These are phyloP conservation scores for Drosophila putrida DNA, from an alignment of 2,888 invertebrate species.

Conservation along the genomic window DNA sequence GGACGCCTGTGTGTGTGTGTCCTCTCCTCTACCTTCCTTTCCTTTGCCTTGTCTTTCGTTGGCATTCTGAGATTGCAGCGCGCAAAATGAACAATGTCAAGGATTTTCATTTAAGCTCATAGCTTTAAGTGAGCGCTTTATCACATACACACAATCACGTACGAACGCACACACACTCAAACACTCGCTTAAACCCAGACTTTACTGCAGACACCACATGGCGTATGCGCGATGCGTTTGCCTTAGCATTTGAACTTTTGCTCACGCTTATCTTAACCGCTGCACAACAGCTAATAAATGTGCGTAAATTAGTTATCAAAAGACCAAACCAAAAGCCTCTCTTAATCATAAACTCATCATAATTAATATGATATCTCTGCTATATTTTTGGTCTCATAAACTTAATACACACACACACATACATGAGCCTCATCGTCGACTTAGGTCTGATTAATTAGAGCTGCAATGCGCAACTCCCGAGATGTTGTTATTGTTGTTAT, in stretches of 20 bases:
- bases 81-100: slow-evolving; percentile 68
- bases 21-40: too few relatives aligned
- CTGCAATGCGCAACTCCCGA: slow-evolving; percentile 26
- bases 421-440: slow-evolving; percentile 14
- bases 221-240: slow-evolving; percentile 66
- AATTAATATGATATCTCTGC: slow-evolving; percentile 65
- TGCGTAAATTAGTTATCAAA: slow-evolving; percentile 79
- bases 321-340: slow-evolving; percentile 28
- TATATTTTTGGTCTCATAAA: slow-evolving; percentile 22
- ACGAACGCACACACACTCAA: slow-evolving; percentile 1
- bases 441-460: slow-evolving; percentile 49
- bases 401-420: slow-evolving; percentile 11
- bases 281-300: slow-evolving; percentile 79
- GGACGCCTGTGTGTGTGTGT: slow-evolving; percentile 18
- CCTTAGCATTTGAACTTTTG: slow-evolving; percentile 16
- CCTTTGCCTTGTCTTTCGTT: neutral
- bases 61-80: slow-evolving; percentile 49
- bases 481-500: slow-evolving; percentile 10
- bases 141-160: slow-evolving; percentile 32
- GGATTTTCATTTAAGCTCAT: slow-evolving; percentile 69
- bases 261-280: slow-evolving; percentile 67
- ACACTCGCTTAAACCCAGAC: slow-evolving; percentile 17
- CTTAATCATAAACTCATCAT: slow-evolving; percentile 74
- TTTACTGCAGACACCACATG: slow-evolving; percentile 61
- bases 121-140: slow-evolving; percentile 61